These are phyloP conservation scores for Battus philenor DNA, from an alignment of 1,140 invertebrate species.

Conservation along the genomic window DNA sequence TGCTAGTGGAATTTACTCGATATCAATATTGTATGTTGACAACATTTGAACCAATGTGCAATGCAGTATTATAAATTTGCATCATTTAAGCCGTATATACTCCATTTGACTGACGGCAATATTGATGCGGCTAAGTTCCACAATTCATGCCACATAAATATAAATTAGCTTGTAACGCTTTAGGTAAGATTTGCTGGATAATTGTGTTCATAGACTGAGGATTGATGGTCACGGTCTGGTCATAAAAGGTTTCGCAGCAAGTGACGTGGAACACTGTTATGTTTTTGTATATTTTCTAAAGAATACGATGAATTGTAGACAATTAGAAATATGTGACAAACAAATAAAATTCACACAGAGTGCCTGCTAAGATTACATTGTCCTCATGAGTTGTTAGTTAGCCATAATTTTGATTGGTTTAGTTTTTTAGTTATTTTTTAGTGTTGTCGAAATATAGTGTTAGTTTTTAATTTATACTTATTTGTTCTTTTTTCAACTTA, in stretches of 20 bases:
- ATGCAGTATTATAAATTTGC: slow-evolving; percentile 37
- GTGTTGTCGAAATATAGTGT: slow-evolving; percentile 62
- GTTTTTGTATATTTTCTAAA: slow-evolving; percentile 52
- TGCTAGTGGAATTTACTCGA: slow-evolving; percentile 49
- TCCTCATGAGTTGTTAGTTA: slow-evolving; percentile 57
- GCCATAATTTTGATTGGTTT: slow-evolving; percentile 67
- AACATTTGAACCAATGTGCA: slow-evolving; percentile 15
- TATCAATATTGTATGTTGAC: slow-evolving; percentile 38
- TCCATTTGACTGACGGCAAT: slow-evolving; percentile 12
- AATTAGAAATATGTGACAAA: slow-evolving; percentile 19
- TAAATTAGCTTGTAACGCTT: slow-evolving; percentile 73
- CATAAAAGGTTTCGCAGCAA: slow-evolving; percentile 16
- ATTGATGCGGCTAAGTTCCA: slow-evolving; percentile 46
- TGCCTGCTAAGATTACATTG: slow-evolving; percentile 66
- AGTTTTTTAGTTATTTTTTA: slow-evolving; percentile 53
- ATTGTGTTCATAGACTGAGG: slow-evolving; percentile 74
- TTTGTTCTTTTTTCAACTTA: slow-evolving; percentile 30
- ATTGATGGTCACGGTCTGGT: slow-evolving; percentile 17
- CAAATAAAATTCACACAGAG: slow-evolving; percentile 65
- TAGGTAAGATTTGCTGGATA: slow-evolving; percentile 73
- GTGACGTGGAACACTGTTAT: slow-evolving; percentile 23
- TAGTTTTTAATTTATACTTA: slow-evolving; percentile 46
- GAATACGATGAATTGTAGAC: slow-evolving; percentile 18
- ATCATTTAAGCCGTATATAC: slow-evolving; percentile 1
- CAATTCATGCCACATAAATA: slow-evolving; percentile 68